A percentile compares a stretch with the other conserved stretches of the same genome.
These are phyloP conservation scores for Hemitrygon akajei DNA, from an alignment of 2,797 vertebrate genomes.

Conservation along the genomic window DNA sequence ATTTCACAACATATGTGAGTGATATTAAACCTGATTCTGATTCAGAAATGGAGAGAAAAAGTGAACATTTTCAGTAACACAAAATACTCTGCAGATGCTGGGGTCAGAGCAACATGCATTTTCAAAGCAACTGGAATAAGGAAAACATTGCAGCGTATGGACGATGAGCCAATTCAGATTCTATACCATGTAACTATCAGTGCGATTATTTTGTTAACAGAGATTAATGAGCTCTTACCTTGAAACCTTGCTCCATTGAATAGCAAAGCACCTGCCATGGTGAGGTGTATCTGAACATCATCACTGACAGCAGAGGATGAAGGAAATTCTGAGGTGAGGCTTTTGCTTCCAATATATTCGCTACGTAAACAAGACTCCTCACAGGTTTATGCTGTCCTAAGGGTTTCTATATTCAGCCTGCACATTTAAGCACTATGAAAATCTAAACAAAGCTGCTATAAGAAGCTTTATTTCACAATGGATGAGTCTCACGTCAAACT, in stretches of 20 bases:
- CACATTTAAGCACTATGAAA: not conserved
- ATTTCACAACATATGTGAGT: too few species aligned
- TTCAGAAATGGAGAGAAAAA: not conserved
- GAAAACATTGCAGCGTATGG: too few species aligned
- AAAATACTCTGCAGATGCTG: too few species aligned
- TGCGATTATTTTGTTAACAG: not conserved
- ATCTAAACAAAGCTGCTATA: constrained; percentile 45
- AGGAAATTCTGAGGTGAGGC: constrained; percentile 43
- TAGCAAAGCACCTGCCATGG: constrained; percentile 65
- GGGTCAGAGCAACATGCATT: too few species aligned
- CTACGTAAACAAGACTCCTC: not conserved
- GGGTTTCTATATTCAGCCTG: not conserved
- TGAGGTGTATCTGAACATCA: constrained; percentile 61
- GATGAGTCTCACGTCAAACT: constrained; percentile 63
- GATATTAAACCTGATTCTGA: too few species aligned
- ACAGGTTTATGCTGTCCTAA: not conserved
- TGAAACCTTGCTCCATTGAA: constrained; percentile 56
- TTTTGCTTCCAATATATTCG: not conserved
- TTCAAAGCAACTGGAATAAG: too few species aligned
- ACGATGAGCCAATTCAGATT: not conserved
- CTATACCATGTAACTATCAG: not conserved
- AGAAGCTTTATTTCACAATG: constrained; percentile 52
- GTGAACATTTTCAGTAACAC: not conserved
- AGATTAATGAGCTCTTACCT: constrained; percentile 51
- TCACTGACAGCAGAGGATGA: constrained; percentile 43